Evolutionary conservation across 2,888 invertebrate species (phyloP).

Genomic region (Spodoptera exigua): DNA sequence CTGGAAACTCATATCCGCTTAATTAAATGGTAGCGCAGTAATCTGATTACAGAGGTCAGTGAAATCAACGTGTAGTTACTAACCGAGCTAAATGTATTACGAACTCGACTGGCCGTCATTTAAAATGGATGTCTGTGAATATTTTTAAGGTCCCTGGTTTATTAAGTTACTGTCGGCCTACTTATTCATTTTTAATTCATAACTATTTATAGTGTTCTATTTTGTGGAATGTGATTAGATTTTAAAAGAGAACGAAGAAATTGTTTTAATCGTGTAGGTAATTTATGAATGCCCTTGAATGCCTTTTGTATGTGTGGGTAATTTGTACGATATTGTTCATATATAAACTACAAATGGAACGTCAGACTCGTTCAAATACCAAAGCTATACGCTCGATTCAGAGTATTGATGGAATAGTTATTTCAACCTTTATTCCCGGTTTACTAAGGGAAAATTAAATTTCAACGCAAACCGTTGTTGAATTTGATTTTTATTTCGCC

Average conservation of each 20-base stretch:
- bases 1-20: constrained; percentile 70
- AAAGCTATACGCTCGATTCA: constrained; percentile 10
- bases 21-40: constrained; percentile 64
- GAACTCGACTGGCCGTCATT: constrained; percentile 28
- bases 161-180: background rate
- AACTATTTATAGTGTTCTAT: no score
- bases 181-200: no score
- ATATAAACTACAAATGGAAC: no score
- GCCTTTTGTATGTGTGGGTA: no score
- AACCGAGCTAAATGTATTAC: constrained; percentile 45
- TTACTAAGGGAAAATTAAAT: constrained; percentile 21
- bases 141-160: constrained; percentile 6
- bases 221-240: no score
- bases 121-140: constrained; percentile 17
- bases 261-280: no score
- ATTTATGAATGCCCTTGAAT: no score
- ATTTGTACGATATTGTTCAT: no score
- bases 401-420: constrained; percentile 17
- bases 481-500: constrained; percentile 12
- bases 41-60: constrained; percentile 66
- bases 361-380: background rate
- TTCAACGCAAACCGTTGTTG: constrained; percentile 4
- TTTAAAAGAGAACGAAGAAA: no score
- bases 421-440: background rate
- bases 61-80: constrained; percentile 49